Conservation (phyloP, 2,113 vertebrate genomes). For the Corythornis madagascariensis region DNA sequence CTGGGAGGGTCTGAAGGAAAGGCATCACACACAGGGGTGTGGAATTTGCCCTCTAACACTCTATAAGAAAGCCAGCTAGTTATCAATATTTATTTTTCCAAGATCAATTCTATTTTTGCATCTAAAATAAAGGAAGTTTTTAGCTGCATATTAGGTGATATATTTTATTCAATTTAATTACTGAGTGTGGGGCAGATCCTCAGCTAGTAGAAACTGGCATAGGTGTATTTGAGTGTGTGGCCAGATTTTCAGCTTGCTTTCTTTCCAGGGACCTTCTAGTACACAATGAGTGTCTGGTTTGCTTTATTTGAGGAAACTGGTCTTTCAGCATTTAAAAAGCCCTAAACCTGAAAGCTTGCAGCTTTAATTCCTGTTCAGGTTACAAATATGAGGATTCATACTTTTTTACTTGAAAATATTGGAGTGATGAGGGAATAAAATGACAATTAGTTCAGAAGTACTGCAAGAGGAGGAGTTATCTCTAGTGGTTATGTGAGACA, state of each 20-base stretch:
- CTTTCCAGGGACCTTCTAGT: neutral
- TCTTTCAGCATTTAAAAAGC: neutral
- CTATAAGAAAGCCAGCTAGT: neutral
- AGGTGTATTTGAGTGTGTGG: neutral
- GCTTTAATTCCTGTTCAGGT: neutral
- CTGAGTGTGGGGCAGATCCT: neutral
- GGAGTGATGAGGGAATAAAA: neutral
- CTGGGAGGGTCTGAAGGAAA: neutral
- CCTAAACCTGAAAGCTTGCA: neutral
- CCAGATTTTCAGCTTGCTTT: neutral
- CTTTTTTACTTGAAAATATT: neutral
- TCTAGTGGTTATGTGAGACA: neutral
- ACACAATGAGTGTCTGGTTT: neutral
- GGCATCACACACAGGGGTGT: neutral
- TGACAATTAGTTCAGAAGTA: neutral
- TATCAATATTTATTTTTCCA: neutral
- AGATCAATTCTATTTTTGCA: neutral
- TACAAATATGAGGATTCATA: neutral
- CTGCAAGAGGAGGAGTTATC: neutral
- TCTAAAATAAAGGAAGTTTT: neutral
- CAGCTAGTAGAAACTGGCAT: neutral
- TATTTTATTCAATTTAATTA: neutral
- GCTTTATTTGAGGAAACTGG: neutral
- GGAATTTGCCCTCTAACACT: neutral
- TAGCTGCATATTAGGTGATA: neutral